Percentiles rank a stretch among this genome's conserved stretches.
phyloP scores from a whole-genome alignment of 2,113 vertebrate species.

The Oncorhynchus clarkii region DNA sequence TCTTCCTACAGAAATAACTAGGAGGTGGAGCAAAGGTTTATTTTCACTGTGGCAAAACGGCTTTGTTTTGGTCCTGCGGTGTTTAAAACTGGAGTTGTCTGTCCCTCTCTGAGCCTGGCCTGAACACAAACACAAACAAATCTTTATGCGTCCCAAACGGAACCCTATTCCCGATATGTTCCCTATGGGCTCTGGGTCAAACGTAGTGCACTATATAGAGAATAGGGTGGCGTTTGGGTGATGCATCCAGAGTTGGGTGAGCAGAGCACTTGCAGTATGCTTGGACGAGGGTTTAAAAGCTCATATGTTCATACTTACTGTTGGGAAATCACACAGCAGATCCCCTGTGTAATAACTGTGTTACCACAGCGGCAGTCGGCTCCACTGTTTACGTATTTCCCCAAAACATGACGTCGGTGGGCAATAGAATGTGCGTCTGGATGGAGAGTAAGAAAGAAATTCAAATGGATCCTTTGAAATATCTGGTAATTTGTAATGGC shows the following conservation, averaged over 20 bases:
- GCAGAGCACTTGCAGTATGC: conserved; percentile 11
- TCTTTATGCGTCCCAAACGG: no score
- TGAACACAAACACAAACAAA: conserved; percentile 24
- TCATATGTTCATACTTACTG: conserved; percentile 54
- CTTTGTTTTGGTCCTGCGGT: conserved; percentile 62
- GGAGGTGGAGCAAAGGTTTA: conserved; percentile 50
- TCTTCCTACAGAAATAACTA: conserved; percentile 69
- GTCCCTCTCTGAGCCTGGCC: conserved; percentile 32
- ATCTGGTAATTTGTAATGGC: neutral
- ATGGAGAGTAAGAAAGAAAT: conserved; percentile 11
- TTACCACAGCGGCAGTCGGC: conserved; percentile 23
- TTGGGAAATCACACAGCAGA: conserved; percentile 54
- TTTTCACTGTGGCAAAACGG: conserved; percentile 63
- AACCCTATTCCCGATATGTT: no score
- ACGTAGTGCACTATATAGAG: no score
- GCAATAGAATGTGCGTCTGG: conserved; percentile 37
- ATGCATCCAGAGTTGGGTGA: no score
- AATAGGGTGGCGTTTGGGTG: no score
- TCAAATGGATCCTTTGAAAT: conserved; percentile 18
- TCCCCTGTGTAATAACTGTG: conserved; percentile 41
- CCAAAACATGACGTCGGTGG: conserved; percentile 37
- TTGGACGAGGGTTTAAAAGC: conserved; percentile 15
- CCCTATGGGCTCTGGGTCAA: no score
- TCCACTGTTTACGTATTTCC: conserved; percentile 47
- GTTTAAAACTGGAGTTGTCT: conserved; percentile 51